Evolutionary conservation across 2,888 invertebrate species (phyloP), one percentile per base, ranked within the genome.

Genomic region (Slavum lentiscoides): DNA sequence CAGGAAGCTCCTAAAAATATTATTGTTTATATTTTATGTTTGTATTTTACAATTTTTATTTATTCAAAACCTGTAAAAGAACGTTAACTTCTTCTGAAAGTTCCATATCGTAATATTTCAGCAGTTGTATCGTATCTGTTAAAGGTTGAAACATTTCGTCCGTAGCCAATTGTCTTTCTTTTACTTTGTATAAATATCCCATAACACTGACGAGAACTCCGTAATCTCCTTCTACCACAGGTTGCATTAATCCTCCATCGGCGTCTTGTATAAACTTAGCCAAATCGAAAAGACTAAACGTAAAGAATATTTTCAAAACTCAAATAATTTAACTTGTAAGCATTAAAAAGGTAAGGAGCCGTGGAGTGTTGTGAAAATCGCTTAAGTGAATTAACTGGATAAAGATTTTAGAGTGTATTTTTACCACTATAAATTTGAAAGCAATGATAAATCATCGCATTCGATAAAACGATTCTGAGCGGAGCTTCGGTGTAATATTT

Each of bases 131-230:
- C 11, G 95, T 97, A 86, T 96, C 95, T 84, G 94, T 93, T 77
- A 98, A 89, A 0, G 98, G 97, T 82, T 93, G 94, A 86, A 98
- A 98, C 96, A 98, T 97, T 84, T 94, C 95, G 86, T 98, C 97
- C 0, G 97, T 97, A 17, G 91, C 91, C 5, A 90, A 88, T 83
- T 94, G 92, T 61, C 97, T 89, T 85, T 98, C 97, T 87, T 96
- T 96, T 0, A 98, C 96, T 85, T 96, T 91, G 89, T 96, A 91
- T 49, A 98, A 88, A 86, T 92, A 95, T 9, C 94, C 96, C 97
- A 98, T 98, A n/a, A 96, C 92, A 84, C 91, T 92, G 3, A 98
- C 95, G 74, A 98, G 88, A 4, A 93, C 94, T 82, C 91, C 90
- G 85, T 97, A 97, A 86, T 97, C 94, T 11, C 97, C 97, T 87